Base-by-base conservation (phyloP, 2,888 invertebrate genomes). In the Dryobota labecula region DNA sequence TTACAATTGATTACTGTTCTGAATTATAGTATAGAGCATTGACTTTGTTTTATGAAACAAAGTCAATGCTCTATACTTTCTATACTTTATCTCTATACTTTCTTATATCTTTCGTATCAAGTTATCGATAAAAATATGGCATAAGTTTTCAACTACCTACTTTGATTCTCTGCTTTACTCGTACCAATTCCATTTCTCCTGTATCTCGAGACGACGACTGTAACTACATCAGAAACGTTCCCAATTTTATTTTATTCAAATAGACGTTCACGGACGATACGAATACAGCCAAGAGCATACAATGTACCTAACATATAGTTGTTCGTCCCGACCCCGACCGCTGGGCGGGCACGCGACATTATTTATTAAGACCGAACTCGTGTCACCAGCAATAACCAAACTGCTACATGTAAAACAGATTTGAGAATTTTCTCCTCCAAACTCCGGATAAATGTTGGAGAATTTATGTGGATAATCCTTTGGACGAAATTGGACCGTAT, bases 331-430 rank as follows among this genome's bases (percentile, higher is more conserved):
- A 84, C 84, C 78, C 72, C 78, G 77, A 80, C 86, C 74, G 70
- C 63, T 74, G 74, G 82, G 70, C 77, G 77, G 75, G 65, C 71
- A 71, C 76, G 73, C 78, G 73, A 86, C 82, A 82, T 86, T 85
- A 87, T 87, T 87, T 85, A 87, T 87, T 82, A 86, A 82, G 82
- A 83, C 84, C 80, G 77, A 83, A 83, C 77, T 80, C 82, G 70
- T 86, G 86, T 85, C 84, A 82, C 74, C 81, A 83, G 76, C 85
- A 85, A 83, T 81, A 85, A 85, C 85, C 73, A 72, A 69, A 78
- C 78, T 72, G 80, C 78, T 85, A 83, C 85, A 85, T 84, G 85
- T 76, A 83, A 83, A 83, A 85, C 85, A 83, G 85, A 84, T 84
- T 85, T 85, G 57, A 72, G 73, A 77, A 80, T 85, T 83, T 84